phyloP scores from a whole-genome alignment of 2,888 invertebrate genomes.

The Enchytraeus crypticus region DNA sequence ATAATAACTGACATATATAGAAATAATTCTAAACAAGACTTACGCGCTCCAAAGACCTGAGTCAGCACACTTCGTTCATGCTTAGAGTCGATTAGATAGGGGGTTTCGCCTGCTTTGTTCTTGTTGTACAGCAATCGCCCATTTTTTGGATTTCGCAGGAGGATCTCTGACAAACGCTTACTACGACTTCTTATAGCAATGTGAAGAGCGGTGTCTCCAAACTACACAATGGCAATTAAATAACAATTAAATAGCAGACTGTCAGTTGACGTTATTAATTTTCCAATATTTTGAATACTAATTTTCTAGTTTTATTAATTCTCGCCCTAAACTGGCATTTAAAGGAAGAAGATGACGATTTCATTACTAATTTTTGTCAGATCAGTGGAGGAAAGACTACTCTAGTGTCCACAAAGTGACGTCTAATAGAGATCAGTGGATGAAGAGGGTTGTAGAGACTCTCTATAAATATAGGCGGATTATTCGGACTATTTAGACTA shows the following conservation, averaged over 20 bases:
- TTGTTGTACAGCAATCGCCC: constrained; percentile 87
- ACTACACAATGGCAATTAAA: constrained; percentile 44
- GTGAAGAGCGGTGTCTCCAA: constrained; percentile 87
- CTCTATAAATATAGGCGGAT: too few relatives aligned
- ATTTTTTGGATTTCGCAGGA: constrained; percentile 88
- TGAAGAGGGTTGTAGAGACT: too few relatives aligned
- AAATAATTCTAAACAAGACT: constrained; percentile 36
- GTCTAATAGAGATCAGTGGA: too few relatives aligned
- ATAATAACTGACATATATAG: too few relatives aligned
- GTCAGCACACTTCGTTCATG: constrained; percentile 89
- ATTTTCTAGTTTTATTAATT: too few relatives aligned
- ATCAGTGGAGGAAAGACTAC: too few relatives aligned
- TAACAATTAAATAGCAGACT: background rate
- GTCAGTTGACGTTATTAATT: background rate
- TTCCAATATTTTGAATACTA: background rate
- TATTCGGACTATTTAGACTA: too few relatives aligned
- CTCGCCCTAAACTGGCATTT: too few relatives aligned
- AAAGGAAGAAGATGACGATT: too few relatives aligned
- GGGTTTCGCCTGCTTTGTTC: constrained; percentile 88
- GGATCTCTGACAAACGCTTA: constrained; percentile 72
- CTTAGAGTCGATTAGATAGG: constrained; percentile 90
- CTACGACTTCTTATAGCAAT: constrained; percentile 83
- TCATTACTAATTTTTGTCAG: too few relatives aligned
- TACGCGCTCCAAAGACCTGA: constrained; percentile 85
- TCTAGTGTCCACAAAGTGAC: too few relatives aligned